Evolutionary conservation across 2,797 vertebrate species (phyloP).

Genomic region (Sciurus vulgaris): DNA sequence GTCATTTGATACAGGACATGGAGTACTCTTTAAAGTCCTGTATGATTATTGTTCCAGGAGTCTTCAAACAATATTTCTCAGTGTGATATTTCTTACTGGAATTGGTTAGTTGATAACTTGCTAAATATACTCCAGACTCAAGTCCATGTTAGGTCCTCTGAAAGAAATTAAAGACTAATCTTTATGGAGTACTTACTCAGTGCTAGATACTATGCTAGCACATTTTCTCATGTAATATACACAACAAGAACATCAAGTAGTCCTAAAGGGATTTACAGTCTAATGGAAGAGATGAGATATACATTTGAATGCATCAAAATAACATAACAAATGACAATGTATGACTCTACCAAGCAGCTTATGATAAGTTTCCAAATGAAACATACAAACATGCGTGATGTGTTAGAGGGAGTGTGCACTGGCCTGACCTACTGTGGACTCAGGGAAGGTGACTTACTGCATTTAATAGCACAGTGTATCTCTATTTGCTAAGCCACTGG

Average conservation of each 20-base stretch:
- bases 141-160: not conserved
- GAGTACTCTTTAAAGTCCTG: conserved; percentile 36
- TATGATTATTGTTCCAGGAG: not conserved
- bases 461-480: not conserved
- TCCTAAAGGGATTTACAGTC: conserved; percentile 3
- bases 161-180: not conserved
- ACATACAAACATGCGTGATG: not conserved
- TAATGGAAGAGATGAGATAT: not conserved
- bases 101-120: not conserved
- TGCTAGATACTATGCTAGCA: not conserved
- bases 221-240: not conserved
- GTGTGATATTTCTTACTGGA: not conserved
- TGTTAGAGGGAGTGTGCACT: not conserved
- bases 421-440: not conserved
- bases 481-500: conserved; percentile 9
- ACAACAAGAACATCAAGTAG: not conserved
- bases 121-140: not conserved
- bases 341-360: not conserved
- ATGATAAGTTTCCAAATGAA: not conserved
- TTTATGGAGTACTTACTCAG: not conserved
- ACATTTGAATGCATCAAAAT: not conserved
- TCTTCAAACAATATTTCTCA: not conserved
- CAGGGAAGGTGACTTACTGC: not conserved
- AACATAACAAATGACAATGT: not conserved
- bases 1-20: not conserved